Base-by-base conservation (phyloP, 2,888 invertebrate genomes). In the Sphecodes monilicornis region DNA sequence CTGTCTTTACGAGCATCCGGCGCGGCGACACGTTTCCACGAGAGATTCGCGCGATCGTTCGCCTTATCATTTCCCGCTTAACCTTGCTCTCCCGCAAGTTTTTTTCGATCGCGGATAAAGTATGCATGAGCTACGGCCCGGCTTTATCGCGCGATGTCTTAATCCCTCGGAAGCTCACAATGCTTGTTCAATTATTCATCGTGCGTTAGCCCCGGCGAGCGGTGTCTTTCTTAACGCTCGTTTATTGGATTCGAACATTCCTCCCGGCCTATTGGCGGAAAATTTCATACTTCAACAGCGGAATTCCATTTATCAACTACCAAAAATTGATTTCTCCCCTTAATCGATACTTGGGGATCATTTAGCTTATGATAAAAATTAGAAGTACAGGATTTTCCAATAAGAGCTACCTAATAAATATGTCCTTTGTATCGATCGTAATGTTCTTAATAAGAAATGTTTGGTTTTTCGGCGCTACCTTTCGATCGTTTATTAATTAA, bases 51-150 rank as follows among this genome's bases (percentile, higher is more conserved):
- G 64, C 74, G 81, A 68, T 22, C 60, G 68, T 46, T 66, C 36
- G 71, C 71, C 84, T 82, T 70, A 79, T 85, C 85, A 64, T 64
- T 60, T n/a, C 68, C 72, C 75, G 72, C 43, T 64, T 73, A 73
- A 69, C 78, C 82, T 54, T 72, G 81, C 70, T 64, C 41, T 11
- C n/a, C 60, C 50, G 18, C 66, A 6, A 64, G 36, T 57, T 41
- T 26, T n/a, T 32, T 32, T 32, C 76, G 85, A 79, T 85, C 41
- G n/a, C n/a, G 18, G 85, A 79, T 85, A 79, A 73, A 76, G 50
- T 76, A 76, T 76, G 76, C 76, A 80, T 16, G 46, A 66, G 54
- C 6, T 68, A 60, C 60, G 54, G 36, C 68, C 46, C 32, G 76
- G 68, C 76, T 80, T 80, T 80, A 76, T 36, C 80, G 71, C 50